Conservation (phyloP, 1,140 invertebrate species). For the Drosophila ambigua region DNA sequence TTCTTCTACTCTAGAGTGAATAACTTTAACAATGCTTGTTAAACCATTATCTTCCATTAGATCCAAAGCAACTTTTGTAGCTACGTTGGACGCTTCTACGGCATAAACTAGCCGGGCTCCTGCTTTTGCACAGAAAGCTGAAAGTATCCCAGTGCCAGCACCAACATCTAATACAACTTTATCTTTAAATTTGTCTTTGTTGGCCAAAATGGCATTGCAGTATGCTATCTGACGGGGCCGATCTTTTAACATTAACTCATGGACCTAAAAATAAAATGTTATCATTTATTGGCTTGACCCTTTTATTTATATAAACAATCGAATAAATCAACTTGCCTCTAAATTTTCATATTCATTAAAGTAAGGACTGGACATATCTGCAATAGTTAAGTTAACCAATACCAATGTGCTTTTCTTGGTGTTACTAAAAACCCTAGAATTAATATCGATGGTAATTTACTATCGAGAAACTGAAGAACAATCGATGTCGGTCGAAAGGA, state of each 20-base stretch:
- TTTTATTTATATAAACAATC: neutral
- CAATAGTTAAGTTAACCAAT: neutral
- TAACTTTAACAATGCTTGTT: slow-evolving; percentile 86
- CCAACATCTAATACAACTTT: slow-evolving; percentile 97
- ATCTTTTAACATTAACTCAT: slow-evolving; percentile 92
- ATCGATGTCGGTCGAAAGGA: no score
- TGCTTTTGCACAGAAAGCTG: slow-evolving; percentile 96
- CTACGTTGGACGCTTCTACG: slow-evolving; percentile 95
- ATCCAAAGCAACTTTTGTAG: slow-evolving; percentile 93
- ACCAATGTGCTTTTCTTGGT: neutral
- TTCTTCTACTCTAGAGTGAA: slow-evolving; percentile 87
- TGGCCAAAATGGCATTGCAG: slow-evolving; percentile 91
- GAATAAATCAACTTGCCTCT: slow-evolving; percentile 36
- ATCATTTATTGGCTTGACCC: no score
- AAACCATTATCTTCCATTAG: slow-evolving; percentile 90
- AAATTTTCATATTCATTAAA: slow-evolving; percentile 75
- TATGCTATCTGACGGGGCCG: slow-evolving; percentile 92
- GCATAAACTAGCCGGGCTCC: slow-evolving; percentile 97
- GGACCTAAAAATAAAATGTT: slow-evolving; percentile 85
- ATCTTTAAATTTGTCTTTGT: slow-evolving; percentile 87
- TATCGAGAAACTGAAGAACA: no score
- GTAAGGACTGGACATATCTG: slow-evolving; percentile 50
- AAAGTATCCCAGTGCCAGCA: slow-evolving; percentile 98
- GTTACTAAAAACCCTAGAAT: no score
- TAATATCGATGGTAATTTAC: no score